Percentiles rank a stretch among this genome's conserved stretches.
Evolutionary conservation across 1,140 invertebrate species (phyloP).

Genomic region (Pararge aegeria): DNA sequence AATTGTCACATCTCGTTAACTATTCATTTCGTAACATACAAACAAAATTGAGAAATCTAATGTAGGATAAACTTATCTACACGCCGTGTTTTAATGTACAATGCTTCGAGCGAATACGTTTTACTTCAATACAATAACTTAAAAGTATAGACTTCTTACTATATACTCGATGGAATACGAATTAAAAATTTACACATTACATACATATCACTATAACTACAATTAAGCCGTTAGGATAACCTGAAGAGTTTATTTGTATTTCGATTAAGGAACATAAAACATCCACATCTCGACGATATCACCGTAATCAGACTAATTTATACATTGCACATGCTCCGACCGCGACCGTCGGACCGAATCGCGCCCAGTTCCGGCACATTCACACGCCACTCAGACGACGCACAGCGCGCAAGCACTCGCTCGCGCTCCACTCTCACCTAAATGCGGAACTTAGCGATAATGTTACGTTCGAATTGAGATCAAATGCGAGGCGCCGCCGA

Average conservation of each 20-base stretch:
- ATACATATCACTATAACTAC: slow-evolving; percentile 77
- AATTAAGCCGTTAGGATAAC: slow-evolving; percentile 71
- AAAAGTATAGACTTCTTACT: slow-evolving; percentile 76
- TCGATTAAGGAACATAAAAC: slow-evolving; percentile 78
- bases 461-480: slow-evolving; percentile 77
- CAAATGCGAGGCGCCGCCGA: slow-evolving; percentile 45
- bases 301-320: slow-evolving; percentile 75
- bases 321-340: slow-evolving; percentile 72
- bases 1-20: slow-evolving; percentile 72
- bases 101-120: slow-evolving; percentile 78
- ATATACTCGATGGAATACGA: slow-evolving; percentile 79
- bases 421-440: slow-evolving; percentile 68
- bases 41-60: slow-evolving; percentile 77
- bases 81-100: slow-evolving; percentile 76
- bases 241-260: slow-evolving; percentile 76
- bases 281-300: slow-evolving; percentile 75
- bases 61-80: slow-evolving; percentile 78
- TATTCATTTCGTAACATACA: slow-evolving; percentile 70
- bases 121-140: slow-evolving; percentile 76
- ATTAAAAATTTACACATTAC: slow-evolving; percentile 79
- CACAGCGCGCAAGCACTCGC: slow-evolving; percentile 52
- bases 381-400: neutral
- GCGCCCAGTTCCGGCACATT: slow-evolving; percentile 52
- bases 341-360: slow-evolving; percentile 57
- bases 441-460: slow-evolving; percentile 76